phyloP scores from a whole-genome alignment of 2,797 vertebrate genomes.

The Varecia variegata region DNA sequence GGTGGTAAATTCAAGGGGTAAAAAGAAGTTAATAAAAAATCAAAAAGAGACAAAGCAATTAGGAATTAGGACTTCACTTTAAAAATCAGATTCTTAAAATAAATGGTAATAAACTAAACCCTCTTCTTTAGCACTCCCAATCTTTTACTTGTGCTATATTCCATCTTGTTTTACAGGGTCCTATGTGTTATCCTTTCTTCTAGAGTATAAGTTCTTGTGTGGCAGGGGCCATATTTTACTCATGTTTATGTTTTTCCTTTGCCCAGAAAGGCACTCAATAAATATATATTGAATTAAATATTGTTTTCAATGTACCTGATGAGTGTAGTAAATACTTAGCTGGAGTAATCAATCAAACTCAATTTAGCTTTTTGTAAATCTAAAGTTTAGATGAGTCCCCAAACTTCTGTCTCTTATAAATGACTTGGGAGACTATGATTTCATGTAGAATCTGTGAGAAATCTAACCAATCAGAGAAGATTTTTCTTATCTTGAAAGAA shows the following conservation, averaged over 20 bases:
- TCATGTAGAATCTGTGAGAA: slow-evolving; percentile 6
- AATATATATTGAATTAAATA: slow-evolving; percentile 47
- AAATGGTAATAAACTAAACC: not conserved
- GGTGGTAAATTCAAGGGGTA: not conserved
- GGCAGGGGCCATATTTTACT: not conserved
- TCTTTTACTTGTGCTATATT: not conserved
- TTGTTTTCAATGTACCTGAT: slow-evolving; percentile 35
- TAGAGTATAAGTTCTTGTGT: not conserved
- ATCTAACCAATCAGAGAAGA: not conserved
- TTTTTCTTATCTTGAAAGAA: not conserved
- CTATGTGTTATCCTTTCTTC: not conserved
- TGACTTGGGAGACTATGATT: not conserved
- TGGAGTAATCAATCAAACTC: slow-evolving; percentile 20
- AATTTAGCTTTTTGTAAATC: slow-evolving; percentile 29
- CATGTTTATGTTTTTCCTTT: slow-evolving; percentile 23
- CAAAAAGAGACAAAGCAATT: slow-evolving; percentile 7
- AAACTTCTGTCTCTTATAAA: slow-evolving; percentile 22
- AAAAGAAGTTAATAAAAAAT: slow-evolving; percentile 6
- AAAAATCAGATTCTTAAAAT: not conserved
- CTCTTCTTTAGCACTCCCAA: not conserved
- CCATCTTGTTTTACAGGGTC: not conserved
- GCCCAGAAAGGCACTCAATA: not conserved
- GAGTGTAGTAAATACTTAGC: slow-evolving; percentile 21
- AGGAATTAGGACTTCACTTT: not conserved
- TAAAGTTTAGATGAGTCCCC: slow-evolving; percentile 33